Base-by-base conservation (phyloP, 2,797 vertebrate species). In the Hephaestus fuliginosus region DNA sequence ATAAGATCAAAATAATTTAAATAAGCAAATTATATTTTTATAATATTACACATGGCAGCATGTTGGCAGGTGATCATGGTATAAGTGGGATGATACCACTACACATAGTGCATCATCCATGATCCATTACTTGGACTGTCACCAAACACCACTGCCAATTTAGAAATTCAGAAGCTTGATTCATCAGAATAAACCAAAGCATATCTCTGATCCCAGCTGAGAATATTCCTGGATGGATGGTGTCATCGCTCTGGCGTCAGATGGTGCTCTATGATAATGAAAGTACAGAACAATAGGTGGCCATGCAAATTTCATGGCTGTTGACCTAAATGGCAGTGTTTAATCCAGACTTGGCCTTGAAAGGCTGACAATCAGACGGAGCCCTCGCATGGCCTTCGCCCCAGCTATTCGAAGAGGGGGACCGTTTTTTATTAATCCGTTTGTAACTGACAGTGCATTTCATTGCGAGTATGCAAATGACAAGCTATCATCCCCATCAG, bases 281-380 rank as follows among this genome's bases (percentile, higher is more conserved):
- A 7, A 13, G 41, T 2, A n/a, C 53, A 49, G 66, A 86, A 94
- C 92, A 93, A 93, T 91, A 82, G 90, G 80, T 64, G 67, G 62
- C 20, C 61, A 80, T 85, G 79, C 87, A 89, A 72, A 91, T 93
- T 78, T 90, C 78, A 86, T 86, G 85, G 86, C 84, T 86, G 91
- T 85, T 94, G 92, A 94, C 93, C 94, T 89, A 82, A 92, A 91
- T 89, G 82, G 48, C 17, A 4, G 56, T 5, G 65, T 88, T 87
- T 91, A 95, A 94, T 93, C 93, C 91, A 86, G 81, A 87, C 86
- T 77, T 88, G 86, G 67, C 86, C 91, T 83, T 81, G 82, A 91
- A 91, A 95, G 83, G 70, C 76, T 74, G 58, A 86, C 76, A 83
- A 82, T 88, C 83, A 87, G 53, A 83, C 7, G 72, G 52, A 56